Base-by-base conservation (phyloP, 2,888 invertebrate species). In the Norana najaformis region DNA sequence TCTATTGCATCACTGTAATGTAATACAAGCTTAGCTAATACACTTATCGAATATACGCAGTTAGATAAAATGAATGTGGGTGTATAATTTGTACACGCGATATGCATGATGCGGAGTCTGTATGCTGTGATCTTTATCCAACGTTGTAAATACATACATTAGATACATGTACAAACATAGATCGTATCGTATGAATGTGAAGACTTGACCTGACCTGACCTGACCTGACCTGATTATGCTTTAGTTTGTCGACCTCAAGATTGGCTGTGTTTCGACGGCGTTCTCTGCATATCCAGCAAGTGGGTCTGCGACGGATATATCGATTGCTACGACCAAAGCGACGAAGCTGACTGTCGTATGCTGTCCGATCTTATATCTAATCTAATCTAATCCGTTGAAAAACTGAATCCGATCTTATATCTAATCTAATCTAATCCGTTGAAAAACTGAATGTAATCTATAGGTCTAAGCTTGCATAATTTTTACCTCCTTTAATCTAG, bases 311-410 rank as follows among this genome's bases (percentile, higher is more conserved):
- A 91, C 35, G 83, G 82, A 34, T 39, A 69, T 37, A 35, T 47
- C 18, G 91, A 91, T 83, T 91, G 91, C 37, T 89, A 91, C 88
- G 91, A 91, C 37, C 47, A 23, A 8, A 90, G 90, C 30, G 91
- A 91, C 38, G 91, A 91, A 90, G 34, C 23, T 23, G 83, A 83
- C 69, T 91, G 91, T 83, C 34, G 89, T 89, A 38, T 47, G 47
- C 47, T 23, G 23, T 47, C 47, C 20, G 4, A 47, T 47, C 23
- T 1, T 8, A 23, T 47, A 5, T 69, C 30, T 69, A 30, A 69
- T 69, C 69, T 69, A n/a, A 69, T n/a, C 69, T 69, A 53, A 53
- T 53, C 47, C 18, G 3, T 47, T 2, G 18, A 23, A 47, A 47
- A 47, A 47, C 47, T 47, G 47, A 47, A 8, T 47, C 23, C 23